Evolutionary conservation across 2,113 vertebrate species (phyloP).

Genomic region (Callopanchax toddi): DNA sequence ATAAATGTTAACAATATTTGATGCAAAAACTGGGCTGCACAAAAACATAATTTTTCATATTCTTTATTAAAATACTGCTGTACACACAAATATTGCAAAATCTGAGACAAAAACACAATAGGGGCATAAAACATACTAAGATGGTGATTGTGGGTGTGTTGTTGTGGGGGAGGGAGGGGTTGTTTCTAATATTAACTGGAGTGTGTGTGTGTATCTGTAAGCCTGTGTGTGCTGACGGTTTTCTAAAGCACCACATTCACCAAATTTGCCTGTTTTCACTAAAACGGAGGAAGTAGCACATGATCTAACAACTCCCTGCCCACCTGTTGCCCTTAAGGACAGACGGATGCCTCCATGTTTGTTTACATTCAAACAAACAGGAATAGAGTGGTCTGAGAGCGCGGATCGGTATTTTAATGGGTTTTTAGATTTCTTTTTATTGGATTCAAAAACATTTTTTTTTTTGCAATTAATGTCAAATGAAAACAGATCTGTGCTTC

Average conservation of each 20-base stretch:
- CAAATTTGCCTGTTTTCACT: conserved; percentile 64
- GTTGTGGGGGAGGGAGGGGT: conserved; percentile 40
- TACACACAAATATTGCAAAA: conserved; percentile 97
- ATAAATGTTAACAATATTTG: too few species aligned
- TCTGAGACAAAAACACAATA: conserved; percentile 81
- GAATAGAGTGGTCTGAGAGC: conserved; percentile 12
- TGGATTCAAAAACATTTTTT: background rate
- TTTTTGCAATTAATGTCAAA: background rate
- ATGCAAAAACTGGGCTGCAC: background rate
- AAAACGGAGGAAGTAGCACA: conserved; percentile 65
- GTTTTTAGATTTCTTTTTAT: conserved; percentile 13
- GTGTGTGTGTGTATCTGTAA: conserved; percentile 49
- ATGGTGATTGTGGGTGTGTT: conserved; percentile 70
- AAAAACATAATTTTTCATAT: conserved; percentile 85
- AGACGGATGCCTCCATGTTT: conserved; percentile 17
- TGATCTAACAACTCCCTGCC: conserved; percentile 53
- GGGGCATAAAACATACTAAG: conserved; percentile 79
- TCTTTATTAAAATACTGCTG: conserved; percentile 99
- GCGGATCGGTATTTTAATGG: background rate
- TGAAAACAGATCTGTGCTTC: conserved; percentile 52
- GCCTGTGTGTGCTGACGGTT: conserved; percentile 27
- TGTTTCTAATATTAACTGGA: conserved; percentile 65
- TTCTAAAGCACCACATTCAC: conserved; percentile 80
- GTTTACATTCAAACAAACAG: conserved; percentile 11
- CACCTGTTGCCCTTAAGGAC: conserved; percentile 57